Evolutionary conservation across 2,888 invertebrate species (phyloP), one percentile per base, ranked within the genome.

Genomic region (Epistrophella euchroma): DNA sequence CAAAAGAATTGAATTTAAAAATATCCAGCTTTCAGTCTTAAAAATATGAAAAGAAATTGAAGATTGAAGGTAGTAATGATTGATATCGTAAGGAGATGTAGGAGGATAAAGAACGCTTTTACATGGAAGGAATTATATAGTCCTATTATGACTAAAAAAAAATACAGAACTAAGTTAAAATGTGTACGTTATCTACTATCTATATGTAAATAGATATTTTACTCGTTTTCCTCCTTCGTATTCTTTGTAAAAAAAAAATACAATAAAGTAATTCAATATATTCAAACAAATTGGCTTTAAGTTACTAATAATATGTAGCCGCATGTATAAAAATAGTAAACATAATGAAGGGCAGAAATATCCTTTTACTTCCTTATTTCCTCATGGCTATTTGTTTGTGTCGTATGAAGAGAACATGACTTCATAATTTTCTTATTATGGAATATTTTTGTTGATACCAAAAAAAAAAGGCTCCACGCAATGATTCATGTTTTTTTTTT

Each of bases 331-430:
- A 32, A 32, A 32, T 32, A 32, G 32, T 32, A 32, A 32, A 6
- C 32, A 7, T 7, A 32, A 32, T 25, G 9, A 32, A 32, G 9
- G 0, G 32, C 50, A 15, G 17, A 28, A 25, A 60, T n/a, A 22
- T 4, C n/a, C n/a, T 62, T 62, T 62, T 17, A 64, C 32, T 64
- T 64, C 64, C 64, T 64, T 15, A 64, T 64, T 19, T 64, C 15
- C 13, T 17, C 13, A 6, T 15, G 2, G 22, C 3, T 22, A n/a
- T 40, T 40, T 22, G 4, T 50, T 50, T 22, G 17, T 32, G 15
- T 19, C 32, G 5, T 55, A 40, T 15, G 43, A 11, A 62, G 7
- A 25, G 3, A 19, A 32, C 50, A 25, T 68, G 35, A 22, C 22
- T 35, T 50, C 22, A 50, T 32, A 50, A 35, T 22, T n/a, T 50